Evolutionary conservation across 2,888 invertebrate species (phyloP), one percentile per base, ranked within the genome.

Genomic region (Poecilus cupreus): DNA sequence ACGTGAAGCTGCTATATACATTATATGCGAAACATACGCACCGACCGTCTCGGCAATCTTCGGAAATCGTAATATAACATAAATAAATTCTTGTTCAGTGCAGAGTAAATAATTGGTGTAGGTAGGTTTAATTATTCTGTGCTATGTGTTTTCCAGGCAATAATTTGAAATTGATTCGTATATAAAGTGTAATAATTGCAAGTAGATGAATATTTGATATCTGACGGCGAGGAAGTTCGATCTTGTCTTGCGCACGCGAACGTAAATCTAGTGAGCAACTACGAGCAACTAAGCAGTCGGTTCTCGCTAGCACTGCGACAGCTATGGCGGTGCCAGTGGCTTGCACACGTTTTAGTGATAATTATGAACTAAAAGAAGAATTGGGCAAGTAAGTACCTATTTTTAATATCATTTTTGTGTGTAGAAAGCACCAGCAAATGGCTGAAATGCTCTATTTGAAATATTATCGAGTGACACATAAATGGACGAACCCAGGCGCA

Each of bases 341-440:
- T 91, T 96, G 97, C 92, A 98, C 98, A 90, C 96, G 98, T 89
- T 99, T 99, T 92, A 98, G 97, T 91, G 99, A 99, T 92, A 98
- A 98, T 92, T 99, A 99, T 91, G 99, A 99, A 89, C 94, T 99
- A 87, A 99, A 99, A 92, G 99, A 99, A 92, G 99, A 99, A 93
- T 93, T 99, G 89, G 99, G 99, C 91, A 99, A 99, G 97, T 97
- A 92, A 94, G 97, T 96, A 89, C 81, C 76, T n/a, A 54, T 51
- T 76, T 64, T 49, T 74, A 81, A 77, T 43, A 82, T 82, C 6
- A 49, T 26, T 60, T 76, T 57, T 51, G n/a, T 78, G 74, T 82
- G 49, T 82, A 57, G 32, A 32, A 51, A 22, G 26, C 18, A 26
- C 32, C 32, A 22, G 32, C 11, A 57, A 57, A 49, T 11, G 18